Percentiles rank a stretch among this genome's conserved stretches.
phyloP scores from a whole-genome alignment of 2,113 vertebrate species.

The Cryptomyrus ogoouensis region DNA sequence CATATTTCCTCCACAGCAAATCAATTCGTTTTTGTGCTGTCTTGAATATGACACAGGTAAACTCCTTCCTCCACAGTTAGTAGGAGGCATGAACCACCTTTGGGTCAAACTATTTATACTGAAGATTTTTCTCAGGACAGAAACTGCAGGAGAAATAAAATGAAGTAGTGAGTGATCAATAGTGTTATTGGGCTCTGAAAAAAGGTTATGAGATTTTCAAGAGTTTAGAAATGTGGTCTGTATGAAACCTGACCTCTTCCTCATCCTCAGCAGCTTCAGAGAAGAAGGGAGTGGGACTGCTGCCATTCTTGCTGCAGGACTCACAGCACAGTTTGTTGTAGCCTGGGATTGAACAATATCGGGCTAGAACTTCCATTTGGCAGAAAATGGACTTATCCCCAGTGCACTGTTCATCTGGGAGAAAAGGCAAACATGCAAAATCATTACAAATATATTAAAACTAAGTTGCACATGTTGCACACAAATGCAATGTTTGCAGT shows the following conservation, averaged over 20 bases:
- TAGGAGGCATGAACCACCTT: neutral
- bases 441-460: conserved; percentile 81
- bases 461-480: neutral
- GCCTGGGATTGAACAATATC: conserved; percentile 84
- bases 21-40: conserved; percentile 30
- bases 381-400: conserved; percentile 90
- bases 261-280: conserved; percentile 57
- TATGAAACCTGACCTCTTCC: conserved; percentile 54
- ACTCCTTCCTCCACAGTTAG: neutral
- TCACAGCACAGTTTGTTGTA: conserved; percentile 88
- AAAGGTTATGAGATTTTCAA: conserved; percentile 44
- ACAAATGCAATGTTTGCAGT: neutral
- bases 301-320: conserved; percentile 73
- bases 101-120: neutral
- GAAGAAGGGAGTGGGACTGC: conserved; percentile 53
- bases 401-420: conserved; percentile 77
- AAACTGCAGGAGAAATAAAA: neutral
- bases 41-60: neutral
- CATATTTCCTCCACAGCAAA: conserved; percentile 48
- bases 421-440: conserved; percentile 50
- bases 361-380: conserved; percentile 81
- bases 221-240: conserved; percentile 45
- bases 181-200: conserved; percentile 37
- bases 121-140: neutral
- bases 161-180: neutral